A percentile compares a stretch with the other conserved stretches of the same genome.
Conservation (phyloP, 2,113 vertebrate genomes). For the Euleptes europaea region DNA sequence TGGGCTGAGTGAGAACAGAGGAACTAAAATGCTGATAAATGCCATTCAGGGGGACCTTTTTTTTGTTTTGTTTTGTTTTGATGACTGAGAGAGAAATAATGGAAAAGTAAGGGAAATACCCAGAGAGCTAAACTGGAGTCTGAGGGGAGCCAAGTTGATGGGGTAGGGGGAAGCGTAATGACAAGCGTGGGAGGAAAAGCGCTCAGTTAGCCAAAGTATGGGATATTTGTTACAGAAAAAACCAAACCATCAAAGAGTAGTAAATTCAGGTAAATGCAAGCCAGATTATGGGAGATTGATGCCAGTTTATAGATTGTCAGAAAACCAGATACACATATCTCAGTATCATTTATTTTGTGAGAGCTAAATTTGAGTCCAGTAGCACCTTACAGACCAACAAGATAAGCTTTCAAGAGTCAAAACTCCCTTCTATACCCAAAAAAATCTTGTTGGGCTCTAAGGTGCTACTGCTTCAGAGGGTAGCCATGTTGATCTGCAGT, state of each 20-base stretch:
- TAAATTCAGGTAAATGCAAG: too few species aligned
- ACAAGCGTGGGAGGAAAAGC: not conserved
- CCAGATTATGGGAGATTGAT: too few species aligned
- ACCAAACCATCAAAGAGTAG: not conserved
- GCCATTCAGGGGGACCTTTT: constrained; percentile 49
- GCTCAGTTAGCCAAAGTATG: not conserved
- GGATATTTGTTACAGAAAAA: not conserved
- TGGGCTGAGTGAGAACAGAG: constrained; percentile 48
- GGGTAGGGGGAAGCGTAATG: accelerated
- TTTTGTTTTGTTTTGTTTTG: not conserved
- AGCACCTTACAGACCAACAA: too few species aligned
- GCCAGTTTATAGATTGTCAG: too few species aligned
- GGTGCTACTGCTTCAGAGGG: too few species aligned
- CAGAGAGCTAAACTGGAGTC: constrained; percentile 34
- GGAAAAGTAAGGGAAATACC: not conserved
- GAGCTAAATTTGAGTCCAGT: too few species aligned
- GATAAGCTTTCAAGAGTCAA: too few species aligned
- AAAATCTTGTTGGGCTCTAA: too few species aligned
- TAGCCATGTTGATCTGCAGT: too few species aligned
- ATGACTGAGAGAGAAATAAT: constrained; percentile 16
- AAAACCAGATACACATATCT: too few species aligned
- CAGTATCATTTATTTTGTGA: too few species aligned
- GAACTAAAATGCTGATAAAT: constrained; percentile 41
- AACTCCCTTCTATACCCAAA: too few species aligned
- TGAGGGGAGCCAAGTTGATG: accelerated